A percentile compares a stretch with the other conserved stretches of the same genome.
Conservation (phyloP, 2,888 invertebrate genomes). For the Ochlodes sylvanus region DNA sequence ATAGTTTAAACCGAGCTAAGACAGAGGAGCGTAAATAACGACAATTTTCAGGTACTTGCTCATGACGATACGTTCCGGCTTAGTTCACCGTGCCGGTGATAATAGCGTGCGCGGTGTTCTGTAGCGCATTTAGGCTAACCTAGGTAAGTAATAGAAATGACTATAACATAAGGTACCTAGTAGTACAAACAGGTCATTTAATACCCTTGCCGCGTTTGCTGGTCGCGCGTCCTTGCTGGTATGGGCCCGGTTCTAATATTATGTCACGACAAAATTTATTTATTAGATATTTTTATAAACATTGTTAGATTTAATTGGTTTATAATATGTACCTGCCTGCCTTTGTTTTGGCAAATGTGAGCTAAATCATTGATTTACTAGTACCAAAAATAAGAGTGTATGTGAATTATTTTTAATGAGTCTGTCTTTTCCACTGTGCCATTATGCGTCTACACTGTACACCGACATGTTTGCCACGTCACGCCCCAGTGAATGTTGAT, state of each 20-base stretch:
- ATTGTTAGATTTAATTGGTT: no score
- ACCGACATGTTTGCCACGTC: constrained; percentile 31
- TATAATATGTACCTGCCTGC: no score
- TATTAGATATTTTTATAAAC: no score
- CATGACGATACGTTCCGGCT: constrained; percentile 63
- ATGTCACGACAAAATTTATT: no score
- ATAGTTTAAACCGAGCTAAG: constrained; percentile 40
- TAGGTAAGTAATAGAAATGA: neutral
- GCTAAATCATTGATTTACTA: no score
- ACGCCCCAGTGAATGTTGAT: constrained; percentile 48
- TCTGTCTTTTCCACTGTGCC: neutral
- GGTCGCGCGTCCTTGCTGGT: no score
- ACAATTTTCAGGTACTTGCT: constrained; percentile 62
- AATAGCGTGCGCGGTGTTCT: constrained; percentile 38
- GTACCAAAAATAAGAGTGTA: neutral
- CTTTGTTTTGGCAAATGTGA: no score
- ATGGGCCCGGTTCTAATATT: no score
- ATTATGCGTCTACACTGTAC: neutral
- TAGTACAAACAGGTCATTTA: no score
- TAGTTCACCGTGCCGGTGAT: constrained; percentile 50
- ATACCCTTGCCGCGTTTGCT: no score
- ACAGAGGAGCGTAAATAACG: constrained; percentile 48
- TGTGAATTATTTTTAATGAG: constrained; percentile 18
- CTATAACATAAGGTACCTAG: neutral
- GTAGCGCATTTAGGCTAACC: neutral